Evolutionary conservation across 2,888 invertebrate species (phyloP).

Genomic region (Morpho deidamia): DNA sequence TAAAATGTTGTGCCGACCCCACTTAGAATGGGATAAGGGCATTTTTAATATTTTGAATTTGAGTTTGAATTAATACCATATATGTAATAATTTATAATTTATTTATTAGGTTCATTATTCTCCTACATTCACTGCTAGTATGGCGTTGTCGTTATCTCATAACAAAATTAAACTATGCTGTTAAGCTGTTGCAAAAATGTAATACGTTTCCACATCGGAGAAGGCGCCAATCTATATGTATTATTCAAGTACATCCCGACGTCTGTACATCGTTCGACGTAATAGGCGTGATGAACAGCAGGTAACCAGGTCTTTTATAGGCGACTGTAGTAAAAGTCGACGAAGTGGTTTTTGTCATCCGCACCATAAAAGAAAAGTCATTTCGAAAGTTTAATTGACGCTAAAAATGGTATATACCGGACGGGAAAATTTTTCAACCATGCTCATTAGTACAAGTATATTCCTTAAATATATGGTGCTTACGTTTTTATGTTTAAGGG

Average conservation of each 20-base stretch:
- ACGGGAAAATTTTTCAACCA: conserved; percentile 15
- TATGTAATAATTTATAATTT: too few species aligned
- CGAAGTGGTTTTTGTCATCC: conserved; percentile 13
- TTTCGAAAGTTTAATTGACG: conserved; percentile 42
- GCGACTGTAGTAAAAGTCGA: conserved; percentile 16
- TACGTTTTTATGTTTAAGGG: neutral
- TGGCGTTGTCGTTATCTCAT: conserved; percentile 1
- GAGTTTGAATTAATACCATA: too few species aligned
- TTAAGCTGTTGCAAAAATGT: neutral
- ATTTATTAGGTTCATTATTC: too few species aligned
- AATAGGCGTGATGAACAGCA: conserved; percentile 24
- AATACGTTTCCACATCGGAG: conserved; percentile 2
- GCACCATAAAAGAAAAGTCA: conserved; percentile 37
- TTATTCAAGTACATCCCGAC: conserved; percentile 13
- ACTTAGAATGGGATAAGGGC: too few species aligned
- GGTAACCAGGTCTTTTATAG: conserved; percentile 19
- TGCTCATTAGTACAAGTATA: conserved; percentile 19
- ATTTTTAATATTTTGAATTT: too few species aligned
- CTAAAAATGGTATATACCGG: conserved; percentile 27
- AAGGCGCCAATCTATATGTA: conserved; percentile 15
- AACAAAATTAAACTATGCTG: neutral
- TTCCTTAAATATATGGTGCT: neutral
- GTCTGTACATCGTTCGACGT: conserved; percentile 13
- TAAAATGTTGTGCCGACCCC: too few species aligned
- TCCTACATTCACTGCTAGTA: neutral